Base-by-base conservation (phyloP, 2,888 invertebrate genomes). In the Saturnia japonica region DNA sequence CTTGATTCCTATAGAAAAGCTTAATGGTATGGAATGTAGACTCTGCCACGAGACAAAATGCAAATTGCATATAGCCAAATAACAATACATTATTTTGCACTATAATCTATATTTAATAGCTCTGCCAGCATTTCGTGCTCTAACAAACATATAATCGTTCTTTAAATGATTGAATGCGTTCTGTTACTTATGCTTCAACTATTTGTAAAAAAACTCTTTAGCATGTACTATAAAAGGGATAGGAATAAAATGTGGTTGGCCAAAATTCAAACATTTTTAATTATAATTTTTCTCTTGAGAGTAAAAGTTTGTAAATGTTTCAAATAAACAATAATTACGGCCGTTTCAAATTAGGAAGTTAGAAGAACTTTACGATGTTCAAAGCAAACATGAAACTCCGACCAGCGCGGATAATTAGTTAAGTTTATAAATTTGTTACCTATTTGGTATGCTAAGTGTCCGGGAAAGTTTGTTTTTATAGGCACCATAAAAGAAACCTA, bases 341-440 rank as follows among this genome's bases (percentile, higher is more conserved):
- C 79, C 79, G 82, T 87, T 89, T 84, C 84, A 88, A 90, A 90
- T 90, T 88, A 87, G 85, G 83, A 89, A 88, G 85, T 87, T 88
- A 81, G 80, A 82, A 85, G 83, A 88, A 88, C 78, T 87, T 86
- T 82, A 83, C 84, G 83, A 85, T 85, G 85, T 84, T 88, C 81
- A 78, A 82, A 85, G 88, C 84, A 88, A 91, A 90, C 88, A 89
- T 88, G 88, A 89, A 91, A 89, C 87, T 88, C 82, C 77, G 84
- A 83, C 83, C 83, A 82, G 85, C 84, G 82, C 83, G 81, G 82
- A 86, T 91, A 91, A 91, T 91, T 91, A 91, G 88, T 85, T 86
- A 90, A 91, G 85, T 91, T 91, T 91, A 86, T 88, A 90, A 91
- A 91, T 90, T 91, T 91, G 91, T 89, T 91, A 88, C 91, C 89